Conservation (phyloP, 2,888 invertebrate genomes). For the Hemaris fuciformis region DNA sequence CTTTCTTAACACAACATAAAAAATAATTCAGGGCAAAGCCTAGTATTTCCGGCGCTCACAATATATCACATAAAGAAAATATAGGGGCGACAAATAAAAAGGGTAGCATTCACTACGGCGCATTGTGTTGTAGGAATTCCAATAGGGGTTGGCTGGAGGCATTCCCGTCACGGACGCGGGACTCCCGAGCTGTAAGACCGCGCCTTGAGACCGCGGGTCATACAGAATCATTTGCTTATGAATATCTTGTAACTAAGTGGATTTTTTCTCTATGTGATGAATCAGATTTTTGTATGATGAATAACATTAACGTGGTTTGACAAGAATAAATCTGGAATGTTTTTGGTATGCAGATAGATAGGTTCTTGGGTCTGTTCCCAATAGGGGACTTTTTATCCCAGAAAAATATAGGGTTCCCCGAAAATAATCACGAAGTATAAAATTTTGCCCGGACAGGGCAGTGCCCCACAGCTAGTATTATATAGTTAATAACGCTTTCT, state of each 20-base stretch:
- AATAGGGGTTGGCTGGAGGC: neutral
- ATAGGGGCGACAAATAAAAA: slow-evolving; percentile 5
- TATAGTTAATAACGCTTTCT: no score
- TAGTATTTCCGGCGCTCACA: neutral
- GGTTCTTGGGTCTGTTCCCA: no score
- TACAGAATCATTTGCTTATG: neutral
- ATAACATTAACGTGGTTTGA: no score
- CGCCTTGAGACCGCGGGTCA: neutral
- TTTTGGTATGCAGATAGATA: no score
- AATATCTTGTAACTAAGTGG: neutral
- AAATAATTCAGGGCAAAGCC: neutral
- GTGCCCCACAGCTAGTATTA: no score
- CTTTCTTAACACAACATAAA: neutral
- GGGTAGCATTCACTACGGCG: neutral
- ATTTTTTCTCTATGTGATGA: no score
- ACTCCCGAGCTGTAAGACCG: neutral
- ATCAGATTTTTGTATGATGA: no score
- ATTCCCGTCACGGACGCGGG: neutral
- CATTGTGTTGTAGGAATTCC: slow-evolving; percentile 2
- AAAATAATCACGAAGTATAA: no score
- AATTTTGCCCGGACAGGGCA: no score
- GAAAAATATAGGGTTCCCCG: no score
- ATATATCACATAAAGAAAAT: neutral
- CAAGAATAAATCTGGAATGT: no score
- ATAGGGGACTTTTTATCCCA: no score